Conservation (phyloP, 2,888 invertebrate genomes). For the Lissonota sp. region DNA sequence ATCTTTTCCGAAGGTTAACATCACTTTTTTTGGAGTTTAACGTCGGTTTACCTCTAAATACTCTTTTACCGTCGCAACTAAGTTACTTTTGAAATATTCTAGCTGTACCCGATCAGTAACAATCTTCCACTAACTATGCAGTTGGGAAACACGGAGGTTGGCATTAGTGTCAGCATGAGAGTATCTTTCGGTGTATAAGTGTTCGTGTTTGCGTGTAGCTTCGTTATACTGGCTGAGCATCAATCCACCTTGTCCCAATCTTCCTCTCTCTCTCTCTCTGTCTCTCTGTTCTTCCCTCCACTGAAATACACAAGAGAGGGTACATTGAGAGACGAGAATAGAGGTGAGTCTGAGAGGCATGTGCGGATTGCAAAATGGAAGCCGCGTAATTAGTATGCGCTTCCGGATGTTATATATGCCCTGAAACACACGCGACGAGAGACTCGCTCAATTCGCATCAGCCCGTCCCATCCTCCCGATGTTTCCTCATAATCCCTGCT, state of each 20-base stretch:
- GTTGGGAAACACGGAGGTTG: no score
- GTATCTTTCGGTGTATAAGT: not conserved
- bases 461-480: not conserved
- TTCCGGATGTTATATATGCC: slow-evolving; percentile 77
- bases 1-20: no score
- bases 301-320: slow-evolving; percentile 1
- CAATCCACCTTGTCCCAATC: not conserved
- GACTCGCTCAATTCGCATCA: slow-evolving; percentile 65
- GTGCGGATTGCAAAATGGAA: slow-evolving; percentile 76
- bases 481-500: slow-evolving; percentile 27
- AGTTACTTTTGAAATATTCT: no score
- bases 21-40: no score
- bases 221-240: slow-evolving; percentile 4
- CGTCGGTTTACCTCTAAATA: no score
- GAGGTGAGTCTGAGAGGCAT: slow-evolving; percentile 53
- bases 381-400: slow-evolving; percentile 83
- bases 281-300: not conserved
- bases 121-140: no score
- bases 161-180: not conserved
- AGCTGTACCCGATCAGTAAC: no score
- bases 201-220: not conserved
- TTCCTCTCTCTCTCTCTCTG: not conserved
- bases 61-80: no score
- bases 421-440: slow-evolving; percentile 73
- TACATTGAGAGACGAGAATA: not conserved